Percentiles rank a stretch among this genome's conserved stretches.
Evolutionary conservation across 2,113 vertebrate genomes (phyloP).

Genomic region (Platysternon megacephalum): DNA sequence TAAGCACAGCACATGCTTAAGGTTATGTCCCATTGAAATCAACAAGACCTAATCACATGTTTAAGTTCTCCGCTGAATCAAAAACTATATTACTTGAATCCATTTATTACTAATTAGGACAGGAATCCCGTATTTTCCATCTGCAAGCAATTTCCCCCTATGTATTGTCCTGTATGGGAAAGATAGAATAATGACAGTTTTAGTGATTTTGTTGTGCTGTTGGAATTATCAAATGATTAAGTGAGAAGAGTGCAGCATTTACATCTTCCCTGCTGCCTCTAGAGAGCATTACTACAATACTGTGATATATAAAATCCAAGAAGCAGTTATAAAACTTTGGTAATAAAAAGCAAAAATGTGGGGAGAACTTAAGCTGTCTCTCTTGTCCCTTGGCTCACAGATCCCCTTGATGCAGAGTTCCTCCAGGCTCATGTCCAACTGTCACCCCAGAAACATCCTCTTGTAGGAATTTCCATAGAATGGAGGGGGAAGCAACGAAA

Average conservation of each 20-base stretch:
- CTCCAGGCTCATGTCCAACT: background rate
- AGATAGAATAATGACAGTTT: background rate
- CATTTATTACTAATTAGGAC: background rate
- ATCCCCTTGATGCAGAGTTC: background rate
- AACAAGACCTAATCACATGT: background rate
- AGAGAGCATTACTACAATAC: background rate
- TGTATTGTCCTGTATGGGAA: background rate
- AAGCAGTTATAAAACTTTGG: background rate
- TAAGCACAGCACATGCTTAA: background rate
- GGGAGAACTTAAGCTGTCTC: background rate
- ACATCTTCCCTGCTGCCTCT: background rate
- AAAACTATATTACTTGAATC: background rate
- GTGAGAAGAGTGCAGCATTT: background rate
- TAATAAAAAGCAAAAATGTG: background rate
- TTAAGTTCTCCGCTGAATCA: background rate
- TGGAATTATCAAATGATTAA: background rate
- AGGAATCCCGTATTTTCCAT: background rate
- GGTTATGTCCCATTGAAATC: background rate
- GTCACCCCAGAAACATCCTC: background rate
- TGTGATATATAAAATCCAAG: background rate
- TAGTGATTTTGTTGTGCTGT: background rate
- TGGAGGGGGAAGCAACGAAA: background rate
- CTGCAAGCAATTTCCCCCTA: background rate
- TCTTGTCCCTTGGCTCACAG: background rate
- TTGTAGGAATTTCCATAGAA: background rate